Evolutionary conservation across 2,113 vertebrate genomes (phyloP).

Genomic region (Tenrec ecaudatus): DNA sequence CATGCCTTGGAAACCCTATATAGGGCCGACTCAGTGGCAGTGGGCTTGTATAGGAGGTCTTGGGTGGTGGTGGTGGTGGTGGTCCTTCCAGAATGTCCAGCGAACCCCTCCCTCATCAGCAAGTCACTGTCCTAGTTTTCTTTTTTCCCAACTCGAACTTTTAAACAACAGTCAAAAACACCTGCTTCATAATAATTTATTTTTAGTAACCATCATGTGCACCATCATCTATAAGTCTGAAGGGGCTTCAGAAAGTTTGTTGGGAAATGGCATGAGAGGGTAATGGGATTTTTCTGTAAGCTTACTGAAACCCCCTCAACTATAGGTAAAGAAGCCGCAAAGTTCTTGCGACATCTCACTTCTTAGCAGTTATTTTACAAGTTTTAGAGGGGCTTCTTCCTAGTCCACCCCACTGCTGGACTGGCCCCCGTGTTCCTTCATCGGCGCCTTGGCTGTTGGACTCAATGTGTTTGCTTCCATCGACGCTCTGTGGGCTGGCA

Average conservation of each 20-base stretch:
- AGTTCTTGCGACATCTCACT: conserved; percentile 9
- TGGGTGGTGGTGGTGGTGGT: neutral
- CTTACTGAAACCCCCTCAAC: neutral
- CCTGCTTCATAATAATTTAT: conserved; percentile 79
- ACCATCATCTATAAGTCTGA: neutral
- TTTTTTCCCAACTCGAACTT: conserved; percentile 84
- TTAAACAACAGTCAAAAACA: conserved; percentile 71
- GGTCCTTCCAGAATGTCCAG: conserved; percentile 22
- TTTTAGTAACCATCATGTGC: conserved; percentile 73
- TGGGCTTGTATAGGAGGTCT: neutral
- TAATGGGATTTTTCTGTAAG: no score
- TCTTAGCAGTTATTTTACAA: conserved; percentile 32
- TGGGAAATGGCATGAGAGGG: no score
- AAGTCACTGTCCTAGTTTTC: conserved; percentile 76
- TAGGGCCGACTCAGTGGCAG: no score
- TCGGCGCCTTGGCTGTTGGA: no score
- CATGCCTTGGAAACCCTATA: no score
- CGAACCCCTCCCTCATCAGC: conserved; percentile 65
- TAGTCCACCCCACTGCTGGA: neutral
- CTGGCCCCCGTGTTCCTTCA: neutral
- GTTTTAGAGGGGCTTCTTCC: neutral
- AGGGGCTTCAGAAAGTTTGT: no score
- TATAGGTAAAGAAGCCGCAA: neutral
- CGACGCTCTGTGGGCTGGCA: neutral
- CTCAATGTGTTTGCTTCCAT: neutral